These are phyloP conservation scores for Pongo pygmaeus DNA, from an alignment of 2,113 vertebrate genomes.

Conservation along the genomic window DNA sequence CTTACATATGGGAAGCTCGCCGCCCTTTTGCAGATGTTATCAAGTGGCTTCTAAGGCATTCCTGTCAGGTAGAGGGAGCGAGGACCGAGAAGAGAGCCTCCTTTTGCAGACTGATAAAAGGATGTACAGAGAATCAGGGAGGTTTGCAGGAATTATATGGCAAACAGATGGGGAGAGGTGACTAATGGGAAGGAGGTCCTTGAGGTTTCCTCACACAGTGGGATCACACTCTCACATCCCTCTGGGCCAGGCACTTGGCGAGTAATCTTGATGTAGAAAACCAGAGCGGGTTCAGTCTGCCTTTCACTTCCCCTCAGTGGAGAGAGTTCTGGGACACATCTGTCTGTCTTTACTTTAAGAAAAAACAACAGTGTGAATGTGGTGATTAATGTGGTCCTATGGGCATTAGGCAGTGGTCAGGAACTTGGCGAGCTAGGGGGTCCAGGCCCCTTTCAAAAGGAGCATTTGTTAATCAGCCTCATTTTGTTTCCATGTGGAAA, in stretches of 20 bases:
- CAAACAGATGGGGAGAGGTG: not conserved
- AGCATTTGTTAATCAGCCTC: not conserved
- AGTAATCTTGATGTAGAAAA: not conserved
- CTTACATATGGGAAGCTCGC: not conserved
- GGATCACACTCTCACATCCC: not conserved
- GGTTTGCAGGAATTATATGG: not conserved
- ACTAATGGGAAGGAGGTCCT: not conserved
- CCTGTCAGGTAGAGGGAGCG: not conserved
- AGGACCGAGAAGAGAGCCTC: not conserved
- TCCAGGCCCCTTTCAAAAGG: not conserved
- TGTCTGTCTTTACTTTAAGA: not conserved
- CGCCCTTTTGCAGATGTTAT: conserved; percentile 9
- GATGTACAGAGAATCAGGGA: not conserved
- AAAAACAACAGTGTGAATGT: not conserved
- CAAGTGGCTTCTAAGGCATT: not conserved
- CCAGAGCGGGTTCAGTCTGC: not conserved
- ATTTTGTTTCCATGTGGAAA: not conserved
- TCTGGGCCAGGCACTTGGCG: not conserved
- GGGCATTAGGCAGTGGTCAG: not conserved
- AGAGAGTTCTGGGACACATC: not conserved
- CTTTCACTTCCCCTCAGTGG: not conserved
- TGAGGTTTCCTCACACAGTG: not conserved
- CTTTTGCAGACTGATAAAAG: not conserved
- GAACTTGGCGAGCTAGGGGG: not conserved
- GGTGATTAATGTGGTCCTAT: not conserved